A percentile compares a stretch with the other conserved stretches of the same genome.
These are phyloP conservation scores for Ochropleura plecta DNA, from an alignment of 2,888 invertebrate species.

Conservation along the genomic window DNA sequence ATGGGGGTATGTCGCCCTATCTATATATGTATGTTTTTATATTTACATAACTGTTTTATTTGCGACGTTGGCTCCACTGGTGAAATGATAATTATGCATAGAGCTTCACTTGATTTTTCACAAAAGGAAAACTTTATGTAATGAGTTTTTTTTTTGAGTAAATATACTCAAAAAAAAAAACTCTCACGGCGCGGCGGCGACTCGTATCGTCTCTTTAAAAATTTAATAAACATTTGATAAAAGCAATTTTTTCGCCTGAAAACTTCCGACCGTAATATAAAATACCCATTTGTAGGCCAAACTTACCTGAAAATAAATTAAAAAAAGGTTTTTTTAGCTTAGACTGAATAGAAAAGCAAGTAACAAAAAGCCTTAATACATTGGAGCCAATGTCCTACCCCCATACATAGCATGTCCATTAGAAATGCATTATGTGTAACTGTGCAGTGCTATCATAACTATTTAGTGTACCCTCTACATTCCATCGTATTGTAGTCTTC, in stretches of 20 bases:
- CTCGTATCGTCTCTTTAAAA: not conserved
- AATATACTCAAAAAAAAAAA: no score
- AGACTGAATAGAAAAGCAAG: not conserved
- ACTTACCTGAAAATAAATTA: not conserved
- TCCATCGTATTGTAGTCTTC: slow-evolving; percentile 53
- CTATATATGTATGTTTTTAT: slow-evolving; percentile 70
- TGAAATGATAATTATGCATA: not conserved
- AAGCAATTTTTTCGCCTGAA: not conserved
- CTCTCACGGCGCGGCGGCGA: no score
- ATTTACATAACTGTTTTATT: slow-evolving; percentile 66
- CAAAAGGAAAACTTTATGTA: no score
- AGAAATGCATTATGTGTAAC: slow-evolving; percentile 67
- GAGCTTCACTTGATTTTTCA: not conserved
- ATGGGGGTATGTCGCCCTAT: slow-evolving; percentile 93
- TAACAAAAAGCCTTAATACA: not conserved
- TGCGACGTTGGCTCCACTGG: slow-evolving; percentile 72
- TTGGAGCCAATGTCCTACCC: slow-evolving; percentile 58
- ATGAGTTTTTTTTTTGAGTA: no score
- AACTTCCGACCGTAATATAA: not conserved
- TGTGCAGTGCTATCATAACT: slow-evolving; percentile 53
- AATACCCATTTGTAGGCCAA: not conserved
- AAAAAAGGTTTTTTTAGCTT: not conserved
- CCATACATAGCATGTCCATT: slow-evolving; percentile 73
- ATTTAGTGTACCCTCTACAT: slow-evolving; percentile 44
- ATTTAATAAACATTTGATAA: not conserved